Evolutionary conservation across 2,113 vertebrate species (phyloP), one percentile per base, ranked within the genome.

Genomic region (Kryptolebias marmoratus): DNA sequence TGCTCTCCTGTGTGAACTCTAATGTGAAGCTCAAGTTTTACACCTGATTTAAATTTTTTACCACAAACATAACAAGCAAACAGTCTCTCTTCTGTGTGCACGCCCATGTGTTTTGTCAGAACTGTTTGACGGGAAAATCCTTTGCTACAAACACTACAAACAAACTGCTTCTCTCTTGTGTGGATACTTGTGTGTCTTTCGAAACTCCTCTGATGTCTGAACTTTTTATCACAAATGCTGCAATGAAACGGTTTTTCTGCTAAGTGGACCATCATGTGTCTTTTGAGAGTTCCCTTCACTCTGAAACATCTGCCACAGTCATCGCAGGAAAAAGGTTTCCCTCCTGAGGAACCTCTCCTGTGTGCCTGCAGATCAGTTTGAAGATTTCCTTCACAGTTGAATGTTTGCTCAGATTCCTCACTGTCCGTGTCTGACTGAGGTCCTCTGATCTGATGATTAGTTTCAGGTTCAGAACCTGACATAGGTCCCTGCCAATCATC

Each of bases 381-480:
- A 36, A 36, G 56, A 9, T 36, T 10, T 16, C 1, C 2, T 4
- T 36, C 16, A 9, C 13, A 16, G 6, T 13, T 15, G 14, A 57
- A 57, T 2, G 0, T 57, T 32, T 57, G 13, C 9, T 13, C 30
- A 57, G 28, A 57, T 2, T 11, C 48, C 10, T 16, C 13, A 49
- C 12, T 49, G 3, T 49, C 55, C 14, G 30, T 52, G 22, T 27
- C 36, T 30, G 27, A 67, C 65, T 68, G 22, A 8, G 22, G 15
- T 56, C 8, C 39, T 32, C 1, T 22, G 11, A 8, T 48, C 22
- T 48, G 32, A 2, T n/a, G 10, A 48, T 9, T 48, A 28, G 48
- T 42, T 32, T 57, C 12, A 4, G 42, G 57, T 68, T 58, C 54
- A 58, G 54, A 68, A 32, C 57, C 55, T 58, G 53, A 68, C 47